Conservation (phyloP, 2,888 invertebrate species). For the Ophraella communa region DNA sequence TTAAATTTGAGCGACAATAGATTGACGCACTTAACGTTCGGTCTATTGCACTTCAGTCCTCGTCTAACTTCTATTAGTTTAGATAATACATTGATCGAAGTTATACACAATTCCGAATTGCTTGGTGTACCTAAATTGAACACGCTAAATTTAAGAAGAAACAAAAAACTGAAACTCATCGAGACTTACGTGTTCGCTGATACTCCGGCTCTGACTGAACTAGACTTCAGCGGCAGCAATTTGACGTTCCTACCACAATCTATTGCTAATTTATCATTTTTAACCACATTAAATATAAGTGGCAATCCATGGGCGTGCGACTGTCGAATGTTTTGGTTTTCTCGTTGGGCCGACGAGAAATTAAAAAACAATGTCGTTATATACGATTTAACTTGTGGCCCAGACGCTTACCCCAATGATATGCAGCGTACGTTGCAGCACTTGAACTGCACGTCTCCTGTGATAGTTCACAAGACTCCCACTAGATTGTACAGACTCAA, state of each 20-base stretch:
- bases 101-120: slow-evolving; percentile 71
- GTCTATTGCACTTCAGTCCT: slow-evolving; percentile 70
- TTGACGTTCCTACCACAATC: slow-evolving; percentile 75
- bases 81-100: slow-evolving; percentile 71
- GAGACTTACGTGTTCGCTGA: slow-evolving; percentile 70
- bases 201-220: slow-evolving; percentile 65
- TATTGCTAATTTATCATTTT: slow-evolving; percentile 67
- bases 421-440: slow-evolving; percentile 74
- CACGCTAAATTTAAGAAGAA: slow-evolving; percentile 68
- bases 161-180: slow-evolving; percentile 67
- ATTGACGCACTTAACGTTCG: slow-evolving; percentile 64
- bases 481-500: slow-evolving; percentile 69
- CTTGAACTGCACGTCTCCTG: slow-evolving; percentile 74
- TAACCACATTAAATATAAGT: slow-evolving; percentile 71
- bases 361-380: slow-evolving; percentile 59
- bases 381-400: slow-evolving; percentile 70
- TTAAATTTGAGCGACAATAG: slow-evolving; percentile 69
- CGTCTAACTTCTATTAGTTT: slow-evolving; percentile 67
- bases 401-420: slow-evolving; percentile 70
- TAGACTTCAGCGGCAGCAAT: slow-evolving; percentile 76
- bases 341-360: slow-evolving; percentile 55
- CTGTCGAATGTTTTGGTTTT: slow-evolving; percentile 67
- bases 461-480: slow-evolving; percentile 67
- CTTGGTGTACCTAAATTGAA: slow-evolving; percentile 68
- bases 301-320: slow-evolving; percentile 87